Percentiles rank a stretch among this genome's conserved stretches.
phyloP scores from a whole-genome alignment of 2,113 vertebrate genomes.

The Phylloscopus whistleri region DNA sequence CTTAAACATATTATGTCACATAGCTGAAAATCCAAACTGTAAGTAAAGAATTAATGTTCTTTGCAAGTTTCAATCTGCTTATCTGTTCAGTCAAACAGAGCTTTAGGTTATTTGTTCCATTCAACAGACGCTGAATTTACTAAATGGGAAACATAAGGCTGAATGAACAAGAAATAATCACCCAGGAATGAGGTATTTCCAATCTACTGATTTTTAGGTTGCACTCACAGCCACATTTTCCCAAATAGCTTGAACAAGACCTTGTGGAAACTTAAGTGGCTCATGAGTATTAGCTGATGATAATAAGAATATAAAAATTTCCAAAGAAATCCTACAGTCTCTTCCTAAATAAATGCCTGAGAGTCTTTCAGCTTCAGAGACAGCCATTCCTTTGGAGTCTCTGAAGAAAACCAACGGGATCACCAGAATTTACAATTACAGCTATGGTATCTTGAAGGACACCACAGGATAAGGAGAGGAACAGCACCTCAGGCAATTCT shows the following conservation, averaged over 20 bases:
- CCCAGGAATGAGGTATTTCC: not conserved
- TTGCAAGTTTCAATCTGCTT: not conserved
- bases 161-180: not conserved
- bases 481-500: not conserved
- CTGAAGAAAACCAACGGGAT: not conserved
- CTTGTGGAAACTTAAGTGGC: not conserved
- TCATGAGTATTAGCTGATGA: not conserved
- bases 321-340: not conserved
- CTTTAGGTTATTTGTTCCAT: not conserved
- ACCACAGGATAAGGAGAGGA: not conserved
- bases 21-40: not conserved
- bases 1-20: not conserved
- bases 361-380: not conserved
- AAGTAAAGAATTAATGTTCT: constrained; percentile 2
- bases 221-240: not conserved
- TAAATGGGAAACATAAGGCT: not conserved
- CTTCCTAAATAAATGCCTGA: not conserved
- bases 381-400: not conserved
- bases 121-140: not conserved
- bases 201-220: not conserved
- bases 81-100: not conserved
- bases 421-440: not conserved
- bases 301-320: not conserved
- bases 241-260: not conserved
- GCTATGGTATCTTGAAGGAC: not conserved